phyloP scores from a whole-genome alignment of 1,140 invertebrate species.

The Microplitis mediator region DNA sequence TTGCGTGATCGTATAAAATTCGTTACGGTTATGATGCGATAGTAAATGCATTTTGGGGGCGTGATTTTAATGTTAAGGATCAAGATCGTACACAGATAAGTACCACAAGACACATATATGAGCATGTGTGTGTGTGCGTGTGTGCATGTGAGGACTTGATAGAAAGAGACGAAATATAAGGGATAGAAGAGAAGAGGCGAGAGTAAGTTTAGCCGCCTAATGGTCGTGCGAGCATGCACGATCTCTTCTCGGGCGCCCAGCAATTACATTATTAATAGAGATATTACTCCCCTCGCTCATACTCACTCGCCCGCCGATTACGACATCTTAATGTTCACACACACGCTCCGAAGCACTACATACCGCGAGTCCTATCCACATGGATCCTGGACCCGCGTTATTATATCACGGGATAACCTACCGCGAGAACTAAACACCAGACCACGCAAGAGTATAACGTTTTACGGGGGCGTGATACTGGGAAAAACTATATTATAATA shows the following conservation, averaged over 20 bases:
- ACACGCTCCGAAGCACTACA: conserved; percentile 9
- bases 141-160: neutral
- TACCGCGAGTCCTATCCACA: conserved; percentile 1
- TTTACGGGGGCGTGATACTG: conserved; percentile 6
- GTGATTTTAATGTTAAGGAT: conserved; percentile 13
- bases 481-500: conserved; percentile 14
- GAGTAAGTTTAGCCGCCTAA: conserved; percentile 31
- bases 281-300: conserved; percentile 43
- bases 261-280: conserved; percentile 56
- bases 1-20: conserved; percentile 18
- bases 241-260: conserved; percentile 39
- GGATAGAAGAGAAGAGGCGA: neutral
- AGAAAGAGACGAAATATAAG: neutral
- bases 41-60: conserved; percentile 1
- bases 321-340: conserved; percentile 39
- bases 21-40: conserved; percentile 9
- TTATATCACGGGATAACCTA: no score
- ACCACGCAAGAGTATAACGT: neutral
- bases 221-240: conserved; percentile 43
- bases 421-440: no score
- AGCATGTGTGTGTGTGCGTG: neutral
- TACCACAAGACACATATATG: neutral
- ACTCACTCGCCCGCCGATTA: conserved; percentile 36
- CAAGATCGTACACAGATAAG: neutral
- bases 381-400: no score